These are phyloP conservation scores for Drosophila infuscata DNA, from an alignment of 2,888 invertebrate species.

Conservation along the genomic window DNA sequence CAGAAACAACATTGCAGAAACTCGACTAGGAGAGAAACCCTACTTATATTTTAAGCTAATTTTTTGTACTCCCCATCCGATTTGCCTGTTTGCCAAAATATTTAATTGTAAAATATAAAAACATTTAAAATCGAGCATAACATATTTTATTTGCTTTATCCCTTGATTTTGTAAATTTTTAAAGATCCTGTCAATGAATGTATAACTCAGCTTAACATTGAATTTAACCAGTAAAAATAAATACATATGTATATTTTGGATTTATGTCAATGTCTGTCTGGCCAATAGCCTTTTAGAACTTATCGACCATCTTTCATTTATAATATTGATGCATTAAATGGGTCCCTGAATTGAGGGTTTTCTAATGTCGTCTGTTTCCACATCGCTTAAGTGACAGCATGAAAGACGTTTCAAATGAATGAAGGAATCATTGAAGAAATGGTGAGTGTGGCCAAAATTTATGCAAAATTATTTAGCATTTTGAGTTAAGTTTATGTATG, in stretches of 20 bases:
- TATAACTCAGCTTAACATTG: background rate
- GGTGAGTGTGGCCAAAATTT: slow-evolving; percentile 35
- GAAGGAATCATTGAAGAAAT: slow-evolving; percentile 18
- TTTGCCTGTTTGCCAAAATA: background rate
- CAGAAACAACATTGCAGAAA: background rate
- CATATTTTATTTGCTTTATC: background rate
- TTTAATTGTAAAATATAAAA: background rate
- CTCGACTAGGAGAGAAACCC: background rate
- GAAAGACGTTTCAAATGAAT: slow-evolving; percentile 33
- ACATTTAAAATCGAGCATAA: background rate
- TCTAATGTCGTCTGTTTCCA: slow-evolving; percentile 20
- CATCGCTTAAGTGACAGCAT: slow-evolving; percentile 53
- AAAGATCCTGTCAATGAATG: background rate
- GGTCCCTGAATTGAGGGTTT: slow-evolving; percentile 14
- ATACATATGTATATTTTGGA: background rate
- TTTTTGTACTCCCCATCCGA: background rate
- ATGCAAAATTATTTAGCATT: slow-evolving; percentile 63
- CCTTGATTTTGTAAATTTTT: background rate
- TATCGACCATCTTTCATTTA: background rate
- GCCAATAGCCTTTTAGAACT: background rate
- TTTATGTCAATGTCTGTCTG: background rate
- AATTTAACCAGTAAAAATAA: background rate
- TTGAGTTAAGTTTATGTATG: slow-evolving; percentile 12
- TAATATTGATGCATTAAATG: slow-evolving; percentile 1
- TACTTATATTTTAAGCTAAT: background rate